Evolutionary conservation across 1,140 invertebrate genomes (phyloP).

Genomic region (Drosophila ironensis): DNA sequence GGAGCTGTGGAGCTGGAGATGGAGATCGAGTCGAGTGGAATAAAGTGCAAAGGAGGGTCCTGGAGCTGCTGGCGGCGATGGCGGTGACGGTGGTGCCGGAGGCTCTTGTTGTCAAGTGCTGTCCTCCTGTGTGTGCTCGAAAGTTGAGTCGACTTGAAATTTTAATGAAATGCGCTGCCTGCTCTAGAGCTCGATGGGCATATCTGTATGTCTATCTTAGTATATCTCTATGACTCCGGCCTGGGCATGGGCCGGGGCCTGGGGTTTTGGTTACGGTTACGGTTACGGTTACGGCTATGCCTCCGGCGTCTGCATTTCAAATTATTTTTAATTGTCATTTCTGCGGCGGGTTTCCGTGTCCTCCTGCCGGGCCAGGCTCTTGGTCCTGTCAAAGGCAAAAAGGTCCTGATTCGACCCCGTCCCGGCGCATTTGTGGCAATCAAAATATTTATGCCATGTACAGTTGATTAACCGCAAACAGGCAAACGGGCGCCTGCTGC

Average conservation of each 20-base stretch:
- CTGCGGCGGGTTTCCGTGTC: slow-evolving; percentile 39
- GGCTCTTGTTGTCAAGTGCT: slow-evolving; percentile 45
- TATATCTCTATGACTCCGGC: slow-evolving; percentile 9
- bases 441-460: slow-evolving; percentile 71
- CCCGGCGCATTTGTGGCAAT: slow-evolving; percentile 49
- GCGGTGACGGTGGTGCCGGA: slow-evolving; percentile 2
- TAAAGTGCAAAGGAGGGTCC: neutral
- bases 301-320: slow-evolving; percentile 60
- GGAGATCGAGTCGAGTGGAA: too few relatives aligned
- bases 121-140: slow-evolving; percentile 45
- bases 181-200: slow-evolving; percentile 20
- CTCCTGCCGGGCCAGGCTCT: neutral
- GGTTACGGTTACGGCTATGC: neutral
- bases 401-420: neutral
- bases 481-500: slow-evolving; percentile 35
- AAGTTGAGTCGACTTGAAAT: slow-evolving; percentile 72
- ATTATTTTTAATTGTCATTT: slow-evolving; percentile 79
- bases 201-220: slow-evolving; percentile 6
- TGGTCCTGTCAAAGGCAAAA: slow-evolving; percentile 20
- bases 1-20: too few relatives aligned
- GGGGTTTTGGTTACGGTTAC: neutral
- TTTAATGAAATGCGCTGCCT: slow-evolving; percentile 69
- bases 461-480: slow-evolving; percentile 74
- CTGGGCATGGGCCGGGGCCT: neutral
- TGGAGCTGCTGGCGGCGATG: slow-evolving; percentile 2